A percentile compares a stretch with the other conserved stretches of the same genome.
These are phyloP conservation scores for Rhimphoctona megacephalus DNA, from an alignment of 2,888 invertebrate genomes.

Conservation along the genomic window DNA sequence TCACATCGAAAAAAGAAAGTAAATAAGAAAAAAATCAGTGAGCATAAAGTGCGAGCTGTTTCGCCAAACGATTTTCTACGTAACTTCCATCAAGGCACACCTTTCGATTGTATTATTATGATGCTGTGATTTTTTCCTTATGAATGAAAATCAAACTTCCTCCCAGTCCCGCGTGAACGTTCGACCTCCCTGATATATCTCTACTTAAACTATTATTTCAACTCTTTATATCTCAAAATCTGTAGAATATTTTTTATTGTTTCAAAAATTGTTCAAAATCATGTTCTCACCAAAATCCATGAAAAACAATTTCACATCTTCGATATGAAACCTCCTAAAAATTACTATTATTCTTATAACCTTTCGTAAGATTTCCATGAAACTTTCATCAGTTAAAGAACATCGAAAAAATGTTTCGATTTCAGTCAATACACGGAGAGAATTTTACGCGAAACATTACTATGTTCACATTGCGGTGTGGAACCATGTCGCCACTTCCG, in stretches of 20 bases:
- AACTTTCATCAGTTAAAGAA: neutral
- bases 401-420: neutral
- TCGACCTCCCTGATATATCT: too few species aligned
- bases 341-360: neutral
- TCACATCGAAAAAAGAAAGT: constrained; percentile 19
- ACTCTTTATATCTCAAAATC: too few species aligned
- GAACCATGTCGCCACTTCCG: too few species aligned
- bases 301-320: neutral
- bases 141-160: neutral
- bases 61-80: constrained; percentile 37
- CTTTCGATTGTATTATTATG: constrained; percentile 36
- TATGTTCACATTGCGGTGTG: too few species aligned
- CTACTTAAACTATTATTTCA: too few species aligned
- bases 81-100: neutral
- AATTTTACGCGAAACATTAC: too few species aligned
- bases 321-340: neutral
- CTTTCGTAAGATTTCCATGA: neutral
- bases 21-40: constrained; percentile 43
- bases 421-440: too few species aligned
- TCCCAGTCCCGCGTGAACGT: too few species aligned
- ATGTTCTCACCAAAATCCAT: neutral
- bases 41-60: constrained; percentile 34
- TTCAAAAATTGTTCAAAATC: neutral
- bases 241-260: neutral
- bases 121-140: neutral